Conservation (phyloP, 2,113 vertebrate genomes). For the Mastomys natalensis region DNA sequence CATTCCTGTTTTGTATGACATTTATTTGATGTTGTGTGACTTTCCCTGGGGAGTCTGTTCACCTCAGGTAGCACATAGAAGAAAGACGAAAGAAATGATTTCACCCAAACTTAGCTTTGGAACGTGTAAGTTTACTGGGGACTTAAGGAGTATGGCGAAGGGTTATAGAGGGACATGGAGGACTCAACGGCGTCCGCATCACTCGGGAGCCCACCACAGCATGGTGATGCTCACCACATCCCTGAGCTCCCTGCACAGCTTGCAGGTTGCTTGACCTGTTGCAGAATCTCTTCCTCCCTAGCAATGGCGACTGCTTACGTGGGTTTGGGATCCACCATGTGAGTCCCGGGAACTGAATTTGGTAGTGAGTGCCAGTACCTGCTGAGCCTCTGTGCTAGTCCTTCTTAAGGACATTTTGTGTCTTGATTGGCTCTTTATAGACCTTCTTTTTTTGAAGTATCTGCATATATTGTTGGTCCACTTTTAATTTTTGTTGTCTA, state of each 20-base stretch:
- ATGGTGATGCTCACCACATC: neutral
- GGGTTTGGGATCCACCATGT: neutral
- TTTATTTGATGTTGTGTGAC: neutral
- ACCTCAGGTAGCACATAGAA: neutral
- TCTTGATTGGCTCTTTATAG: neutral
- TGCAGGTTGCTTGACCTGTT: neutral
- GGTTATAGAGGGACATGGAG: neutral
- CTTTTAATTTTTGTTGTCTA: neutral
- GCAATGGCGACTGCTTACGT: neutral
- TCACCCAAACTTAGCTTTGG: neutral
- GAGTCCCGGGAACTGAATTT: neutral
- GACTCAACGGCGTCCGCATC: neutral
- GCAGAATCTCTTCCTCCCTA: neutral
- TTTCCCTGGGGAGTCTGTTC: neutral
- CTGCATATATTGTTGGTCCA: neutral
- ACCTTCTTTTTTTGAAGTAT: neutral
- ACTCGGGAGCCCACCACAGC: neutral
- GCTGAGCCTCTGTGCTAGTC: neutral
- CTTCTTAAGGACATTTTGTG: neutral
- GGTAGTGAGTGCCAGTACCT: neutral
- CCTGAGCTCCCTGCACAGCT: neutral
- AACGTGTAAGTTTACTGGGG: neutral
- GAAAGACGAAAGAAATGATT: neutral
- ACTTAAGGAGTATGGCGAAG: neutral
- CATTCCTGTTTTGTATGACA: neutral